Evolutionary conservation across 2,113 vertebrate species (phyloP).

Genomic region (Indicator indicator): DNA sequence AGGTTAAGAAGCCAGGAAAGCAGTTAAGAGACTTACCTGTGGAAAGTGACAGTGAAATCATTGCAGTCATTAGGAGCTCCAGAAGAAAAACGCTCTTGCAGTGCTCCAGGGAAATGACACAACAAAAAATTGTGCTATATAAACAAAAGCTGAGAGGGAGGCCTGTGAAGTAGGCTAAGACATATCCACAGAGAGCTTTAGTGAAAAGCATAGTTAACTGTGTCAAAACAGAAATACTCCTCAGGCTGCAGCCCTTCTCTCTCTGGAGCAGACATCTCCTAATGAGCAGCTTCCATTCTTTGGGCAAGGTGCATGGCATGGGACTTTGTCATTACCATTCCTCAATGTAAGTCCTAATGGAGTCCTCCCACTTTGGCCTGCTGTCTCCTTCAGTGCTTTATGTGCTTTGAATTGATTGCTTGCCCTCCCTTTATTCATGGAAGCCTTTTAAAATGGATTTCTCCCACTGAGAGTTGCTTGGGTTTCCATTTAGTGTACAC

Average conservation of each 20-base stretch:
- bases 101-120: neutral
- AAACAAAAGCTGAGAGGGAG: neutral
- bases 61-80: neutral
- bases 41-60: neutral
- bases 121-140: neutral
- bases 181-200: neutral
- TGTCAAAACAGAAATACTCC: neutral
- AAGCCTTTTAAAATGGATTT: neutral
- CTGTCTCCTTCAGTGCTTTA: neutral
- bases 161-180: neutral
- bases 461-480: neutral
- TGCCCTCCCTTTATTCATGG: neutral
- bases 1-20: neutral
- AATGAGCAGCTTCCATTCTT: neutral
- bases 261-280: neutral
- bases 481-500: neutral
- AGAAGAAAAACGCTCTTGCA: neutral
- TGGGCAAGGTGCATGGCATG: accelerated
- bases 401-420: neutral
- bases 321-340: neutral
- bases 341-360: neutral
- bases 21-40: neutral
- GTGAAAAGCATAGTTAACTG: neutral
- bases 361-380: neutral
- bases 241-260: neutral